These are phyloP conservation scores for Apteryx mantelli DNA, from an alignment of 2,113 vertebrate genomes.

Conservation along the genomic window DNA sequence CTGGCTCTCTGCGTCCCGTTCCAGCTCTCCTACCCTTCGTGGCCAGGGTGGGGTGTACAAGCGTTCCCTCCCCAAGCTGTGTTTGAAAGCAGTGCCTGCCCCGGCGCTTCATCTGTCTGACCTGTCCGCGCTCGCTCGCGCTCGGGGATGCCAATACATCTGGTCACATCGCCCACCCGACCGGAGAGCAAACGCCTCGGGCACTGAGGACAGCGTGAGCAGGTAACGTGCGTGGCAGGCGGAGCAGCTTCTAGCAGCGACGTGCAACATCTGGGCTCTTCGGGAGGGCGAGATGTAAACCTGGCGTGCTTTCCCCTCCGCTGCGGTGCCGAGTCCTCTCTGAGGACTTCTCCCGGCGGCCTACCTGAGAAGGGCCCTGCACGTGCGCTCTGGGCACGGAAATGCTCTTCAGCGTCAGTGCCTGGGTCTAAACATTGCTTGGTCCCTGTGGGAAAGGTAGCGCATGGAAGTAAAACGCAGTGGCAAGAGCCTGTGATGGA, in stretches of 20 bases:
- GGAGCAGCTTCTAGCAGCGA: neutral
- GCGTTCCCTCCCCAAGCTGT: neutral
- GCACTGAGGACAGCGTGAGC: neutral
- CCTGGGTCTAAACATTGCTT: no score
- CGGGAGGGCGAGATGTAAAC: neutral
- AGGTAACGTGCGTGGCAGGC: neutral
- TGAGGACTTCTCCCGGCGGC: neutral
- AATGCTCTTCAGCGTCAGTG: no score
- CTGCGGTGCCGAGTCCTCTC: neutral
- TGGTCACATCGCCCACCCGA: neutral
- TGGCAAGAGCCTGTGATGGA: neutral
- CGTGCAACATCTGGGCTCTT: neutral
- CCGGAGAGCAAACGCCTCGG: neutral
- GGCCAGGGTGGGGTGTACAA: neutral
- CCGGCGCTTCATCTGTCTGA: neutral
- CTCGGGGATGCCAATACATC: neutral
- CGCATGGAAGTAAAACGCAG: no score
- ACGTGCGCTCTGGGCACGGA: no score
- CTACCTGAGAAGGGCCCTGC: no score
- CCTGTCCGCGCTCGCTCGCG: neutral
- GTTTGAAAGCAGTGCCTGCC: neutral
- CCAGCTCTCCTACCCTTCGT: neutral
- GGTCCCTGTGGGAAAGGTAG: no score
- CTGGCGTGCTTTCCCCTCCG: neutral
- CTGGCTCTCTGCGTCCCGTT: neutral